These are phyloP conservation scores for Dryas iulia DNA, from an alignment of 1,140 invertebrate species.

Conservation along the genomic window DNA sequence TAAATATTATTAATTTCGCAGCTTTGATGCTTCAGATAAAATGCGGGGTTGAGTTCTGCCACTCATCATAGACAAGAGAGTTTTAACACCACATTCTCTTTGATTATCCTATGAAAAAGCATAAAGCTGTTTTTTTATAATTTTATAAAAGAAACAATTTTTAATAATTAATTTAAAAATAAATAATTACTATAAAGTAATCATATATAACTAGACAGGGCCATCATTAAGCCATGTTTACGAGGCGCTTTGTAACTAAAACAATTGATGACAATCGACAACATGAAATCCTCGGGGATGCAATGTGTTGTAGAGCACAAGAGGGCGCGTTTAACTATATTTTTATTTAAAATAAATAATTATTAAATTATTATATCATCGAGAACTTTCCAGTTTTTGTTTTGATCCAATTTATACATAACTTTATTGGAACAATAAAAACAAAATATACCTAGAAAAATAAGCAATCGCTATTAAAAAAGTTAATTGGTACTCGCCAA, in stretches of 20 bases:
- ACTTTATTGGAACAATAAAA: no score
- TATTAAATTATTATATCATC: background rate
- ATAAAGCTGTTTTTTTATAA: no score
- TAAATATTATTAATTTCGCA: no score
- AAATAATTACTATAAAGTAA: background rate
- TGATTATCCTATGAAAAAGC: no score
- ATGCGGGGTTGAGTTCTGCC: no score
- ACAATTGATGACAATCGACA: constrained; percentile 64
- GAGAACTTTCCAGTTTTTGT: no score
- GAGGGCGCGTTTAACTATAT: background rate
- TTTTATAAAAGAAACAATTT: background rate
- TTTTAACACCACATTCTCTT: no score
- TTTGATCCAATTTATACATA: no score
- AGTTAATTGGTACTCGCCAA: background rate
- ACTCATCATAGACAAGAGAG: no score
- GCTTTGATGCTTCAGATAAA: no score
- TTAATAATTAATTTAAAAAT: no score
- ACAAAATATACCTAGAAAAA: background rate
- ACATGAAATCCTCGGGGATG: constrained; percentile 49
- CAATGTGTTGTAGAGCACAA: constrained; percentile 3
- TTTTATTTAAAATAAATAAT: background rate
- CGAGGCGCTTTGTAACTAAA: constrained; percentile 52
- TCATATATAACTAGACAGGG: constrained; percentile 20
- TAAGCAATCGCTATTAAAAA: background rate
- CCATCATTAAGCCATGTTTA: constrained; percentile 55